These are phyloP conservation scores for Neomorphus geoffroyi DNA, from an alignment of 2,797 vertebrate species.

Conservation along the genomic window DNA sequence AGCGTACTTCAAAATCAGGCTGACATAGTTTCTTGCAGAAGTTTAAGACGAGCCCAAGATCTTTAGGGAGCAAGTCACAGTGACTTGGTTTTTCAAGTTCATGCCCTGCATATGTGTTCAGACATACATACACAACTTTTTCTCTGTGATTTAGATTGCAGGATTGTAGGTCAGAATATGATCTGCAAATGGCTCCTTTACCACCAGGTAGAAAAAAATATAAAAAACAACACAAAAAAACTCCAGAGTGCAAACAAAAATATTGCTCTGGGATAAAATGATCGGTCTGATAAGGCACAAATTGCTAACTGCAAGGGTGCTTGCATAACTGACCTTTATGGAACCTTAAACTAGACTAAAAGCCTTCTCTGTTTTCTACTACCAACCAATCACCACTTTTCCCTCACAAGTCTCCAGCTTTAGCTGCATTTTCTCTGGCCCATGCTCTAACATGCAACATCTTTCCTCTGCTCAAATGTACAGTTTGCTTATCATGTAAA, in stretches of 20 bases:
- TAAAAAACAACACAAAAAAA: background rate
- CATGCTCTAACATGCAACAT: background rate
- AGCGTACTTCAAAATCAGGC: background rate
- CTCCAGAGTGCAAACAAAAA: background rate
- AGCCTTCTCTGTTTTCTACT: background rate
- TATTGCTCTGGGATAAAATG: background rate
- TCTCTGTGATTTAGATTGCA: background rate
- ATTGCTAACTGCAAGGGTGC: background rate
- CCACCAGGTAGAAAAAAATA: background rate
- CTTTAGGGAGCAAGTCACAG: background rate
- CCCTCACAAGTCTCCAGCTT: background rate
- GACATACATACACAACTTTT: background rate
- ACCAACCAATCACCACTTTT: background rate
- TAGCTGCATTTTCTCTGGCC: background rate
- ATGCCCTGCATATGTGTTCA: fast-evolving
- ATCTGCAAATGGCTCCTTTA: background rate
- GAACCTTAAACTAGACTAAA: background rate
- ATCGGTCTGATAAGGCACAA: background rate
- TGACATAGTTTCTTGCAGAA: background rate
- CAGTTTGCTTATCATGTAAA: background rate
- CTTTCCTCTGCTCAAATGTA: background rate
- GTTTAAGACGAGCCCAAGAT: background rate
- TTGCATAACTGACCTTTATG: background rate
- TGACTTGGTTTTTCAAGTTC: background rate
- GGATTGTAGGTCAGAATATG: background rate